Percentiles rank a stretch among this genome's conserved stretches.
phyloP scores from a whole-genome alignment of 2,113 vertebrate genomes.

The Cardinalis cardinalis region DNA sequence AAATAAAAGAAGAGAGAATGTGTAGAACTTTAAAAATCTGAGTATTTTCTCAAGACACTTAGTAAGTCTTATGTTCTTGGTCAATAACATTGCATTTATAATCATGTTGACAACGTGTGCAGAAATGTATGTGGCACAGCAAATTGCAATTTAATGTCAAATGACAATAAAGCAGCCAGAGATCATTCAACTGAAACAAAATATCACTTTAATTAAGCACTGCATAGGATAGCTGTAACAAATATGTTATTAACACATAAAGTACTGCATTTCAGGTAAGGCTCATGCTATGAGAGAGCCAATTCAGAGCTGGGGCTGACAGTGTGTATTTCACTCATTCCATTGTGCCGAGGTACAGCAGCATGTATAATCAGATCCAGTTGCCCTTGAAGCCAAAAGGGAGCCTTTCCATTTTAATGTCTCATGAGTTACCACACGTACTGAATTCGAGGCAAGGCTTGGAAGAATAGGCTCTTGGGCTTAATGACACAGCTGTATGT shows the following conservation, averaged over 20 bases:
- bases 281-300: background rate
- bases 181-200: constrained; percentile 50
- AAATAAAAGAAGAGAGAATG: background rate
- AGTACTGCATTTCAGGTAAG: background rate
- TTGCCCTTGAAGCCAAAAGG: background rate
- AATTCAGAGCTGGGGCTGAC: background rate
- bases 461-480: background rate
- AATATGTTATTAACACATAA: background rate
- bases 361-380: background rate
- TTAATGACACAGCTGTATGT: fast-evolving
- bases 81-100: constrained; percentile 36
- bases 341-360: background rate
- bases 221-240: background rate
- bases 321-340: background rate
- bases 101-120: constrained; percentile 3
- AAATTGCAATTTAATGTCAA: constrained; percentile 54
- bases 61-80: constrained; percentile 27
- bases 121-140: constrained; percentile 1
- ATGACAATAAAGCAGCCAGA: constrained; percentile 38
- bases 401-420: background rate
- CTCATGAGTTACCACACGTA: background rate
- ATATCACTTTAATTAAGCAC: constrained; percentile 51
- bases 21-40: background rate
- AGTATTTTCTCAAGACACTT: constrained; percentile 13
- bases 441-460: background rate